A percentile compares a stretch with the other conserved stretches of the same genome.
These are phyloP conservation scores for Caenorhabditis angaria DNA, from an alignment of 2,888 invertebrate genomes.

Conservation along the genomic window DNA sequence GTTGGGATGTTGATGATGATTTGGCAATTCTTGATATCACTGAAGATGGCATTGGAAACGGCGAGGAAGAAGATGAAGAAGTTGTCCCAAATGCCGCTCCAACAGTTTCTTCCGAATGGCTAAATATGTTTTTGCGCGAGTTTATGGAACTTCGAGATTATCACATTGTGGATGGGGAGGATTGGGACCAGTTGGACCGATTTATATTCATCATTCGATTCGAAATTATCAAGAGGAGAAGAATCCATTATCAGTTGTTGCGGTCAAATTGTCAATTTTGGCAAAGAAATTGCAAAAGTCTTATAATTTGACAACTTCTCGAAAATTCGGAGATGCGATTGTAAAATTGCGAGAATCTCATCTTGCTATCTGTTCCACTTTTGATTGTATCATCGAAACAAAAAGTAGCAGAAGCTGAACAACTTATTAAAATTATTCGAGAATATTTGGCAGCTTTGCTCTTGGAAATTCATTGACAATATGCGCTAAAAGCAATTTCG, in stretches of 20 bases:
- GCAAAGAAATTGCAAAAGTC: too few relatives aligned
- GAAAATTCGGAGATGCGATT: too few relatives aligned
- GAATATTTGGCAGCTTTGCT: slow-evolving; percentile 90
- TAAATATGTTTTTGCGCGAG: too few relatives aligned
- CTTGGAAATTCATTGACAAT: slow-evolving; percentile 76
- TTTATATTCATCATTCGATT: slow-evolving; percentile 83
- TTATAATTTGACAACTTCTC: too few relatives aligned
- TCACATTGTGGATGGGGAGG: too few relatives aligned
- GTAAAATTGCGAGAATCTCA: slow-evolving; percentile 84
- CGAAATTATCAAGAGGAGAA: slow-evolving; percentile 84
- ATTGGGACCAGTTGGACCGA: slow-evolving; percentile 81
- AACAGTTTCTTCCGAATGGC: too few relatives aligned
- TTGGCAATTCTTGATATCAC: too few relatives aligned
- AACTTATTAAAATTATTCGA: slow-evolving; percentile 87
- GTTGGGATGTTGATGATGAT: too few relatives aligned
- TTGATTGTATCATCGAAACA: slow-evolving; percentile 89
- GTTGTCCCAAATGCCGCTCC: too few relatives aligned
- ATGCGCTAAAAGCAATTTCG: slow-evolving; percentile 49
- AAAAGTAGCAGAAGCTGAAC: slow-evolving; percentile 81
- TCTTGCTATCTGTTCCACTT: slow-evolving; percentile 85
- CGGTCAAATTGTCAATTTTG: slow-evolving; percentile 79
- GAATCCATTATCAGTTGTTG: slow-evolving; percentile 60
- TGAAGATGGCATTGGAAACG: too few relatives aligned
- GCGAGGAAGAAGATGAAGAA: too few relatives aligned
- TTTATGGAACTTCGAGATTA: too few relatives aligned